phyloP scores from a whole-genome alignment of 2,888 invertebrate genomes.

The Craniophora ligustri region DNA sequence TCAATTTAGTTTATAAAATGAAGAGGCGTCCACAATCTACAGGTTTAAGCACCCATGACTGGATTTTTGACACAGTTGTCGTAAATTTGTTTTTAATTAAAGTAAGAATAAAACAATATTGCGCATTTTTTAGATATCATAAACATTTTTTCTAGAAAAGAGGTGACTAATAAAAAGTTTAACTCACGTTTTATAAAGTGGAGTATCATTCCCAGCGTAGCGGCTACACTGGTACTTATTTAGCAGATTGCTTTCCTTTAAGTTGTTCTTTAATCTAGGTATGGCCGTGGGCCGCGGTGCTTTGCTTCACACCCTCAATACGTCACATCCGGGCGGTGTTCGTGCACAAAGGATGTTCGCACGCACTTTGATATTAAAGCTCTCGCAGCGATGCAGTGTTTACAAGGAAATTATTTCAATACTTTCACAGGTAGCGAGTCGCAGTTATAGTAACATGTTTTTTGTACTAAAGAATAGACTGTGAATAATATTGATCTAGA shows the following conservation, averaged over 20 bases:
- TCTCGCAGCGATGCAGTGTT: constrained; percentile 31
- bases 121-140: background rate
- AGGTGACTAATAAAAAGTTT: background rate
- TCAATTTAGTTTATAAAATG: constrained; percentile 27
- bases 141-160: background rate
- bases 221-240: constrained; percentile 79
- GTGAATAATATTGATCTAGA: too few relatives aligned
- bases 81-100: background rate
- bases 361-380: constrained; percentile 52
- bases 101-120: background rate
- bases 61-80: background rate
- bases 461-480: background rate
- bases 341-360: constrained; percentile 44
- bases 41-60: constrained; percentile 31
- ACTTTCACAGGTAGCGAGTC: constrained; percentile 11
- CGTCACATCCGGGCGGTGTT: constrained; percentile 49
- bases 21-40: background rate
- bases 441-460: constrained; percentile 9
- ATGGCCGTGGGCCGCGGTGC: constrained; percentile 64
- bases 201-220: constrained; percentile 65
- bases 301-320: constrained; percentile 54
- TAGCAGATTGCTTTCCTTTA: constrained; percentile 89
- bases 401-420: constrained; percentile 22
- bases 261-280: constrained; percentile 87
- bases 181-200: constrained; percentile 54